phyloP scores from a whole-genome alignment of 1,140 invertebrate species.

The Stenopsyche tienmushanensis region DNA sequence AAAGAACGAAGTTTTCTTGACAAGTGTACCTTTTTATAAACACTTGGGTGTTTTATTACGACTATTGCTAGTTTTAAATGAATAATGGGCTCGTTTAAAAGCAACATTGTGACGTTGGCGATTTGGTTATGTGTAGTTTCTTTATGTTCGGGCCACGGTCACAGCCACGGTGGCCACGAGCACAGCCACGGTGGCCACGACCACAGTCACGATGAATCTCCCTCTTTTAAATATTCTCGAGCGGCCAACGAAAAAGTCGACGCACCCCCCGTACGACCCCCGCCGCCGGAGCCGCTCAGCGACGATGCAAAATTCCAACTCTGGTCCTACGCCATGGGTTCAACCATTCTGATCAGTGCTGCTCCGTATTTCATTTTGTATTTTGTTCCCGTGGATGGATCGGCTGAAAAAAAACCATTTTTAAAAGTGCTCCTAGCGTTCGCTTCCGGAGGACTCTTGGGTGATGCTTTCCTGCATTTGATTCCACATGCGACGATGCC shows the following conservation, averaged over 20 bases:
- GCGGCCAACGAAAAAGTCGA: constrained; percentile 60
- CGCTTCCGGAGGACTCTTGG: constrained; percentile 91
- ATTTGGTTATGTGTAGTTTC: too few species aligned
- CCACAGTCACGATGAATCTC: constrained; percentile 55
- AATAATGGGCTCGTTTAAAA: too few species aligned
- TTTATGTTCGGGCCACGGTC: constrained; percentile 4
- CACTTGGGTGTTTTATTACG: too few species aligned
- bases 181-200: constrained; percentile 24
- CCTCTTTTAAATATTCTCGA: constrained; percentile 74
- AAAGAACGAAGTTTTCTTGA: too few species aligned
- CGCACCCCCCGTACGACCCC: constrained; percentile 28
- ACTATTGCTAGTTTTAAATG: too few species aligned
- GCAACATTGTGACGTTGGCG: too few species aligned
- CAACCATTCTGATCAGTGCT: constrained; percentile 90
- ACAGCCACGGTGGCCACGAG: not conserved
- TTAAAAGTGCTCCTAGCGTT: constrained; percentile 91
- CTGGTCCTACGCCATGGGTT: constrained; percentile 81
- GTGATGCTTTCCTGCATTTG: constrained; percentile 94
- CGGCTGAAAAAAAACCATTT: constrained; percentile 76
- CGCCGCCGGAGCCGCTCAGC: not conserved
- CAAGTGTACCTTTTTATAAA: too few species aligned
- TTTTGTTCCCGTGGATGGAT: constrained; percentile 90
- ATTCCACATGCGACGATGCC: constrained; percentile 90
- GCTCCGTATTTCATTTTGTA: constrained; percentile 93
- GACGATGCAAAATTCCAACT: constrained; percentile 54